A percentile compares a stretch with the other conserved stretches of the same genome.
These are phyloP conservation scores for Catotricha subobsoleta DNA, from an alignment of 2,888 invertebrate genomes.

Conservation along the genomic window DNA sequence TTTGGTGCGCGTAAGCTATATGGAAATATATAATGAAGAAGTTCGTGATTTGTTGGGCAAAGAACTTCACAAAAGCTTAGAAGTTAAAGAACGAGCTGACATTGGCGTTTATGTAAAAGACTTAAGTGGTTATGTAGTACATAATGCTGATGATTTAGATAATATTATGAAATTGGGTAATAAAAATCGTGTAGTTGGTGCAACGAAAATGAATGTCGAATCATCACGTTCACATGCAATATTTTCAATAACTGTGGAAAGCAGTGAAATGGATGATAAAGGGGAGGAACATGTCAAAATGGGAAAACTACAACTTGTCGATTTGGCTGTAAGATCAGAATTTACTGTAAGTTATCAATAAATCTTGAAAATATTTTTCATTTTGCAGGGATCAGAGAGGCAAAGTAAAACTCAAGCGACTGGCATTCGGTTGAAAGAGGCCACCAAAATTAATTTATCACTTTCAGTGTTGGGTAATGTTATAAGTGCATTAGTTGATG, in stretches of 20 bases:
- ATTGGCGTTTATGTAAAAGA: constrained; percentile 98
- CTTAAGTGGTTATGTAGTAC: constrained; percentile 91
- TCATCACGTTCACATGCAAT: constrained; percentile 96
- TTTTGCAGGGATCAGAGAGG: constrained; percentile 86
- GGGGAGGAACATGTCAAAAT: constrained; percentile 78
- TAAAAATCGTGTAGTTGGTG: constrained; percentile 77
- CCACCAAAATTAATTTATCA: constrained; percentile 94
- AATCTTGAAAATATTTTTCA: background rate
- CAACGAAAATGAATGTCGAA: constrained; percentile 94
- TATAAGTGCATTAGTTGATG: constrained; percentile 94
- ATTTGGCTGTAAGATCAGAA: constrained; percentile 60
- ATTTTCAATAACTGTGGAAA: constrained; percentile 94
- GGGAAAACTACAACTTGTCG: constrained; percentile 94
- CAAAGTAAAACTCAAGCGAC: constrained; percentile 93
- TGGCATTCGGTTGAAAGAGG: constrained; percentile 84
- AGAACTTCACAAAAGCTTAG: constrained; percentile 67
- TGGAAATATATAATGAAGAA: constrained; percentile 99
- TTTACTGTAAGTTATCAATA: background rate
- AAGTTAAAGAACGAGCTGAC: constrained; percentile 89
- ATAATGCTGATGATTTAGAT: constrained; percentile 88
- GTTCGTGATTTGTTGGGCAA: constrained; percentile 85
- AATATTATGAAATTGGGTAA: constrained; percentile 92
- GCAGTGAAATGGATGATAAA: constrained; percentile 65
- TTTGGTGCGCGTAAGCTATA: constrained; percentile 88
- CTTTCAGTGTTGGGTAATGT: constrained; percentile 95